Base-by-base conservation (phyloP, 1,140 invertebrate species). In the Stenopsyche tienmushanensis region DNA sequence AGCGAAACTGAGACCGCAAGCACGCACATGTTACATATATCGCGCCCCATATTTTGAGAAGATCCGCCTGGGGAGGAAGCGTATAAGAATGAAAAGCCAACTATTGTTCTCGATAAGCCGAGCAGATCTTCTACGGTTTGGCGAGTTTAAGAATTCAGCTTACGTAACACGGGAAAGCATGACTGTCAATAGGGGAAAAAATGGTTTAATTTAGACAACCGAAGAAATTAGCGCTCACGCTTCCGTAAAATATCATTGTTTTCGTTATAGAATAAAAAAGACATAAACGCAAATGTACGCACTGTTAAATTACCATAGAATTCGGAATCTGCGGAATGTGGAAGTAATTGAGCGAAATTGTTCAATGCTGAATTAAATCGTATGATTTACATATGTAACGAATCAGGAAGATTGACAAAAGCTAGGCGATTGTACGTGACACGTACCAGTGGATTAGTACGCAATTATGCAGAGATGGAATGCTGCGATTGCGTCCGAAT, bases 191-290 rank as follows among this genome's bases (percentile, higher is more conserved):
- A 47, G 44, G n/a, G n/a, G n/a, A 47, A 47, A 47, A 15, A 47
- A 8, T 18, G 18, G 8, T 20, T 18, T 20, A 20, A 13, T 47
- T 47, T 47, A 47, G 44, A 47, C 17, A 47, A 47, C 7, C 8
- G 5, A 9, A 15, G 44, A 18, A 47, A 47, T 47, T 47, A 15
- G 17, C 44, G 44, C 17, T 8, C 44, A 47, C 44, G 44, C 17
- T 47, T 47, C 44, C 44, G 44, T 47, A 47, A 47, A 47, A 47
- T 15, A 47, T 47, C 44, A 20, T 47, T 20, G 44, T 47, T 13
- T 47, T 18, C 44, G 17, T 47, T 47, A 47, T 47, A 18, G 8
- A 47, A 5, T 5, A 13, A 47, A 5, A 8, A 47, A 47, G 17
- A 13, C 7, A 9, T 9, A 47, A 20, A 47, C 5, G 5, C 7